Conservation (phyloP, 2,113 vertebrate species). For the Pseudorasbora parva region DNA sequence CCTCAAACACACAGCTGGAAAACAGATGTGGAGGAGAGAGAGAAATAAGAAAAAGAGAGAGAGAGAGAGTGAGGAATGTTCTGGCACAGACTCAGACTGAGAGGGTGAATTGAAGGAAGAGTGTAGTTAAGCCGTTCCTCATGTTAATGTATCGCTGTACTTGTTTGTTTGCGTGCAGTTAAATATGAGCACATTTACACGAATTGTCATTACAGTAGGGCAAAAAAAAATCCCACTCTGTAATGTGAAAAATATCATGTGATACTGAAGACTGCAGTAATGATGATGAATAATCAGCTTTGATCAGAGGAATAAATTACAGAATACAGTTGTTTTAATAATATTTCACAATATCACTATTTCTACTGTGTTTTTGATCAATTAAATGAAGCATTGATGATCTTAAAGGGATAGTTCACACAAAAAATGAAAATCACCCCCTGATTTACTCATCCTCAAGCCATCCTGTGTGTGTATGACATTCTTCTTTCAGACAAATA, state of each 20-base stretch:
- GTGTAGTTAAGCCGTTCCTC: background rate
- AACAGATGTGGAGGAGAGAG: conserved; percentile 58
- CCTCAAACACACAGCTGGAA: conserved; percentile 61
- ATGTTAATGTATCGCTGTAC: background rate
- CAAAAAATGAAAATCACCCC: too few relatives aligned
- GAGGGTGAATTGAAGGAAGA: background rate
- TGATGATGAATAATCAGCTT: background rate
- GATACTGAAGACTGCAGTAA: background rate
- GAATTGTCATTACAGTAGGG: too few relatives aligned
- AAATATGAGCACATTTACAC: background rate
- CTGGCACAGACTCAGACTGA: background rate
- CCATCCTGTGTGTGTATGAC: too few relatives aligned
- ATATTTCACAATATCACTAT: background rate
- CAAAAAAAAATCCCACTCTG: background rate
- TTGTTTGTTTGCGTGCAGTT: background rate
- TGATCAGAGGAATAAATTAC: background rate
- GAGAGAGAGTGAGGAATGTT: background rate
- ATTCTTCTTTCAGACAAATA: too few relatives aligned
- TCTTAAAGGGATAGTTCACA: too few relatives aligned
- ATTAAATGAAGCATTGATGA: background rate
- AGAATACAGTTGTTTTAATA: background rate
- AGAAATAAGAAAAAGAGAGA: background rate
- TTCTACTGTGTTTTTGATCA: background rate
- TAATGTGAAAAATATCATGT: background rate
- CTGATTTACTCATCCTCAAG: too few relatives aligned